Evolutionary conservation across 2,113 vertebrate genomes (phyloP).

Genomic region (Myotis lucifugus): DNA sequence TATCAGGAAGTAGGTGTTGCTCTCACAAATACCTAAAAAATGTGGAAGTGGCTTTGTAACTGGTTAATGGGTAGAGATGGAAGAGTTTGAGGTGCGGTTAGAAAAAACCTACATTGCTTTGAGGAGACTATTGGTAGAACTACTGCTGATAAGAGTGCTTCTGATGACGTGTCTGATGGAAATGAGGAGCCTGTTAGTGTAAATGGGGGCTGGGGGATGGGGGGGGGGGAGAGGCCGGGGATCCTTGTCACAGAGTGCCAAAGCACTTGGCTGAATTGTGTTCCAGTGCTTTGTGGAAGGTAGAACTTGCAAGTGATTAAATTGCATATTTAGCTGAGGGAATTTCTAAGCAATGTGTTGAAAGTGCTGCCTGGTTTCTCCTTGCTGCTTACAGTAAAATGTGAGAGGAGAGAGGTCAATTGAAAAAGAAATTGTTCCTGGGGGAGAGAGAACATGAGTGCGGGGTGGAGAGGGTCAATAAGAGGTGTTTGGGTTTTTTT

Average conservation of each 20-base stretch:
- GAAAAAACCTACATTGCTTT: not conserved
- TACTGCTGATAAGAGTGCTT: not conserved
- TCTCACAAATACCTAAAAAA: not conserved
- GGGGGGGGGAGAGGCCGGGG: not conserved
- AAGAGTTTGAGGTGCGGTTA: not conserved
- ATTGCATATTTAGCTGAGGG: not conserved
- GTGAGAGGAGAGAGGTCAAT: not conserved
- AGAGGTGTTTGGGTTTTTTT: too few relatives aligned
- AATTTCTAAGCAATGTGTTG: not conserved
- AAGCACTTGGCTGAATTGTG: not conserved
- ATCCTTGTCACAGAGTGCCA: not conserved
- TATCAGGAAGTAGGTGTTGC: not conserved
- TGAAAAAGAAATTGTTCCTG: not conserved
- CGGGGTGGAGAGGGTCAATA: too few relatives aligned
- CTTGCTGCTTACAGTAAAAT: not conserved
- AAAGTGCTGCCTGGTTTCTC: not conserved
- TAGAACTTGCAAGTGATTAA: not conserved
- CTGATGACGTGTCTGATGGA: not conserved
- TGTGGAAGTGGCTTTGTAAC: not conserved
- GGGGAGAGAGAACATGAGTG: too few relatives aligned
- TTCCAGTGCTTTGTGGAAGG: not conserved
- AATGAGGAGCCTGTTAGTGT: not conserved
- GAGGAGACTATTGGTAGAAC: not conserved
- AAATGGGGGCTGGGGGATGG: not conserved
- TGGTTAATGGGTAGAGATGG: not conserved